A percentile compares a stretch with the other conserved stretches of the same genome.
Evolutionary conservation across 2,113 vertebrate species (phyloP).

Genomic region (Picathartes gymnocephalus): DNA sequence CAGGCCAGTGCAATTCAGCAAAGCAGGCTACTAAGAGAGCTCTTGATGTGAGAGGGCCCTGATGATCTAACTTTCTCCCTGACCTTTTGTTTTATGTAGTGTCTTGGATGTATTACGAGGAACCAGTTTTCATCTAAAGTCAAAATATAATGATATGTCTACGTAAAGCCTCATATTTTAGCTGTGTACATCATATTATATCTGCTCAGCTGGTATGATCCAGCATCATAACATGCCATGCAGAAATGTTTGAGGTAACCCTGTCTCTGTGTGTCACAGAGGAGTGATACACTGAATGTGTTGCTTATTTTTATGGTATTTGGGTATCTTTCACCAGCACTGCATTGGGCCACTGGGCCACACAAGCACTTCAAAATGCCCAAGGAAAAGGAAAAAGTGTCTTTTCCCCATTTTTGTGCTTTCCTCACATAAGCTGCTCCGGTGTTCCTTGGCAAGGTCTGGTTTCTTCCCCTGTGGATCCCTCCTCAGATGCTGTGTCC

Average conservation of each 20-base stretch:
- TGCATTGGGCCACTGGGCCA: neutral
- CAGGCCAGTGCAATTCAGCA: neutral
- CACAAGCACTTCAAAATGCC: neutral
- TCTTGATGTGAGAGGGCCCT: neutral
- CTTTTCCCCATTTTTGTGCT: neutral
- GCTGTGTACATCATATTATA: neutral
- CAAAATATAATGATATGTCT: neutral
- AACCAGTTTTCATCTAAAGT: neutral
- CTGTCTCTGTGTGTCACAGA: neutral
- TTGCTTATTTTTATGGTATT: neutral
- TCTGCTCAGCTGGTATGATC: neutral
- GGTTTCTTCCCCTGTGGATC: neutral
- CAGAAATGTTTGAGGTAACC: neutral
- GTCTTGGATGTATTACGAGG: neutral
- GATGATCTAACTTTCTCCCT: neutral
- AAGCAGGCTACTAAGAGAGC: neutral
- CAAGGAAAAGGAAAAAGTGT: neutral
- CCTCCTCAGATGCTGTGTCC: neutral
- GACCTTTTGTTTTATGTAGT: neutral
- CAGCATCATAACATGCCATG: neutral
- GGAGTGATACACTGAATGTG: neutral
- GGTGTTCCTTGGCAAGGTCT: neutral
- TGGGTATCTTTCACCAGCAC: neutral
- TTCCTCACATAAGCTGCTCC: neutral
- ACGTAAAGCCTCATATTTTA: neutral